Evolutionary conservation across 1,140 invertebrate genomes (phyloP), one percentile per base, ranked within the genome.

Genomic region (Myzus persicae): DNA sequence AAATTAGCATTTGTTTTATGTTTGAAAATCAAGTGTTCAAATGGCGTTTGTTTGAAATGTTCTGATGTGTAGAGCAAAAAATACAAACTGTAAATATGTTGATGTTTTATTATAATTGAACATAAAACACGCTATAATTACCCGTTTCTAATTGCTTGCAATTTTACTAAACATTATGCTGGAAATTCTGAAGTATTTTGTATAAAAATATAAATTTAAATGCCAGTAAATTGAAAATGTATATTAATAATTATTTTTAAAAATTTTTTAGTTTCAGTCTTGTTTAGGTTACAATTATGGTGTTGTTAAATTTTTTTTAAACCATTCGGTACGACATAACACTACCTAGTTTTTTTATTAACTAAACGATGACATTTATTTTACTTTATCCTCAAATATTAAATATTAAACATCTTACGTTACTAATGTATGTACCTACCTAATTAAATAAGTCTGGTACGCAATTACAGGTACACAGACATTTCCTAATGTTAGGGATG

Each of bases 1-100:
- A 76, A 76, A 76, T 76, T 76, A 76, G n/a, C 31, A 76, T 76
- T 76, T n/a, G 59, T 76, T n/a, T n/a, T 76, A n/a, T 67, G 31
- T 67, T 14, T 67, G 59, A 67, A 67, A 67, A 67, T 67, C 59
- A 14, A n/a, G n/a, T 76, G 59, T n/a, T 76, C 59, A n/a, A 76
- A 76, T 76, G 59, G 3, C n/a, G n/a, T 76, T 76, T 76, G 14
- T 76, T 76, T 76, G 14, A 76, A 76, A 76, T 76, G 14, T 76
- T 18, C 59, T 20, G 14, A n/a, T 6, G n/a, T 76, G 5, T 6
- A 76, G 4, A 76, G 6, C 14, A 76, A 76, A 76, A 67, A n/a
- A n/a, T 76, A 76, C 14, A n/a, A n/a, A 5, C 59, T 67, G 20
- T 76, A 76, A n/a, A n/a, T 76, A 76, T 76, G 18, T 76, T n/a